phyloP scores from a whole-genome alignment of 2,888 invertebrate genomes.

The Mayetiola destructor region DNA sequence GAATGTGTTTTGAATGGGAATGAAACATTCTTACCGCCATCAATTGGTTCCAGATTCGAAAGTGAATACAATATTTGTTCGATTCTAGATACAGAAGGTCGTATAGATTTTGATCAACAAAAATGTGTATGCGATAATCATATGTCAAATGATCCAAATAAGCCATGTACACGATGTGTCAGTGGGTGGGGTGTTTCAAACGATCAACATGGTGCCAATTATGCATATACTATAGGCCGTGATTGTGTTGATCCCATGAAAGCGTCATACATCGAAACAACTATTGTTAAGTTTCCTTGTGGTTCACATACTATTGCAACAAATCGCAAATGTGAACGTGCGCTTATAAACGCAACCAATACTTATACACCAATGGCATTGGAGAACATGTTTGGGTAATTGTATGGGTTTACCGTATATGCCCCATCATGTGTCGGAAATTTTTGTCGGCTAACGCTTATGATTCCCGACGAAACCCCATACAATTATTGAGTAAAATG shows the following conservation, averaged over 20 bases:
- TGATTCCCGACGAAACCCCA: too few relatives aligned
- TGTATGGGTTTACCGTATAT: too few relatives aligned
- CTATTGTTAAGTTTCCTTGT: not conserved
- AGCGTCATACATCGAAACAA: not conserved
- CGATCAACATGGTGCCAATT: not conserved
- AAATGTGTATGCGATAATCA: not conserved
- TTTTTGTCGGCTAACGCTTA: too few relatives aligned
- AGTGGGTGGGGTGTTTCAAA: not conserved
- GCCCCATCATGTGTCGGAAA: too few relatives aligned
- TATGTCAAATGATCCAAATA: not conserved
- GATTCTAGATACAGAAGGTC: not conserved
- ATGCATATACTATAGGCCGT: not conserved
- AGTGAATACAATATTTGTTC: not conserved
- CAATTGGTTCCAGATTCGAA: not conserved
- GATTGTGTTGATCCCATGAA: not conserved
- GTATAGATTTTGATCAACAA: not conserved
- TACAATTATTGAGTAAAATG: too few relatives aligned
- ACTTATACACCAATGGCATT: not conserved
- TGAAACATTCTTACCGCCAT: not conserved
- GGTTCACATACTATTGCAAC: not conserved
- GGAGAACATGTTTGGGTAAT: not conserved
- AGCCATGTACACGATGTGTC: not conserved
- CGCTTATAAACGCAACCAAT: not conserved
- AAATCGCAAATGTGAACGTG: not conserved
- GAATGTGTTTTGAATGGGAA: not conserved